These are phyloP conservation scores for Rhizomys pruinosus DNA, from an alignment of 2,113 vertebrate species.

Conservation along the genomic window DNA sequence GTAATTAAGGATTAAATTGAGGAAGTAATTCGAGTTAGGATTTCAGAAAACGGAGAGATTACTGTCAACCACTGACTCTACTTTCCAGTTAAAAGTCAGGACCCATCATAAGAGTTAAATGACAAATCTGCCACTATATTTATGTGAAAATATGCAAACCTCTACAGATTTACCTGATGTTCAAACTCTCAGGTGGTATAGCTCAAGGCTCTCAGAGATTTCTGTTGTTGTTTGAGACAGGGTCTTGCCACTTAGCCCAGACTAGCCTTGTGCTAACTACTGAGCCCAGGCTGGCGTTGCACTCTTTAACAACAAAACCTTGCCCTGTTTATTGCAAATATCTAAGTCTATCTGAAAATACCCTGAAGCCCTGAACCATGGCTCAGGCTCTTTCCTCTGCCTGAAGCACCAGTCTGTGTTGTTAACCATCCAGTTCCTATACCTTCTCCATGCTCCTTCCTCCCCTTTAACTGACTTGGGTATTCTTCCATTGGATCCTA, in stretches of 20 bases:
- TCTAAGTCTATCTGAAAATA: not conserved
- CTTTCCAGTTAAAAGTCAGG: slow-evolving; percentile 42
- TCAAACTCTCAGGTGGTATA: not conserved
- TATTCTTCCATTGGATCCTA: not conserved
- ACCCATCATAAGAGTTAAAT: not conserved
- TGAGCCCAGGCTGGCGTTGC: not conserved
- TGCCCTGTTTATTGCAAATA: not conserved
- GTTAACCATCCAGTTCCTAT: not conserved
- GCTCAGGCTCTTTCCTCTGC: not conserved
- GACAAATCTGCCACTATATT: not conserved
- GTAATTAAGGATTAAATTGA: slow-evolving; percentile 12
- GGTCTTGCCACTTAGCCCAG: not conserved
- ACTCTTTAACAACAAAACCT: too few species aligned
- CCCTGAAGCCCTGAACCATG: not conserved
- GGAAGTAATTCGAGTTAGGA: slow-evolving; percentile 5
- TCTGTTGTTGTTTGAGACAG: not conserved
- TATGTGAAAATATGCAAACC: not conserved
- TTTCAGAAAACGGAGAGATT: slow-evolving; percentile 49
- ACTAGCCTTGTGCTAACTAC: too few species aligned
- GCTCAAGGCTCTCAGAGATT: not conserved
- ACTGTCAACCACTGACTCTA: not conserved
- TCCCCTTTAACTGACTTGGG: not conserved
- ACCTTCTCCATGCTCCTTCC: not conserved
- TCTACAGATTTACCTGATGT: not conserved
- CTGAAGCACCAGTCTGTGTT: not conserved